phyloP scores from a whole-genome alignment of 2,888 invertebrate genomes.

The Pyralis farinalis region DNA sequence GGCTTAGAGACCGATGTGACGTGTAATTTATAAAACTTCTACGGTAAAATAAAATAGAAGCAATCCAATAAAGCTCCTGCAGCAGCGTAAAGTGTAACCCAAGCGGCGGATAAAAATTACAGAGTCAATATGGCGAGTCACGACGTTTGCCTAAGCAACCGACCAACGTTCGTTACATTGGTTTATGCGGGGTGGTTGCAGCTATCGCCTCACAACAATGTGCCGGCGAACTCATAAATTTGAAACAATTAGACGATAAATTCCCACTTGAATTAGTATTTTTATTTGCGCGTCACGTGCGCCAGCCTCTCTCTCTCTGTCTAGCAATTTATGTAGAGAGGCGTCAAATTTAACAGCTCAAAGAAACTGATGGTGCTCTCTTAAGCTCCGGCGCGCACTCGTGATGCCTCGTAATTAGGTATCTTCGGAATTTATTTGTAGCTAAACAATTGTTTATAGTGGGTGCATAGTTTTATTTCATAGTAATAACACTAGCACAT shows the following conservation, averaged over 20 bases:
- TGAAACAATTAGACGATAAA: conserved; percentile 71
- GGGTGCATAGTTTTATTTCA: conserved; percentile 13
- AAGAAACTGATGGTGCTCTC: conserved; percentile 60
- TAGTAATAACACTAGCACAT: conserved; percentile 1
- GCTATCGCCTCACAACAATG: conserved; percentile 57
- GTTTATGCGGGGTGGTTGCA: conserved; percentile 48
- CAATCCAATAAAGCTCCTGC: conserved; percentile 10
- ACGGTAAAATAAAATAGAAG: conserved; percentile 6
- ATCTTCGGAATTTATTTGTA: conserved; percentile 56
- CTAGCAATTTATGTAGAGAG: conserved; percentile 61
- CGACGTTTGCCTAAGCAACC: conserved; percentile 41
- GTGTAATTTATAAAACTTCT: no score
- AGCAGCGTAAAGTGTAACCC: conserved; percentile 30
- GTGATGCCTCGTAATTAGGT: conserved; percentile 62
- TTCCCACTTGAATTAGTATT: conserved; percentile 65
- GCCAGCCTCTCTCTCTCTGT: conserved; percentile 49
- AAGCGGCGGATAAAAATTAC: conserved; percentile 35
- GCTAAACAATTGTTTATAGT: conserved; percentile 38
- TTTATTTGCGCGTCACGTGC: conserved; percentile 73
- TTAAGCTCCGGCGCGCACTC: conserved; percentile 46
- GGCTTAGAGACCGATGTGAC: no score
- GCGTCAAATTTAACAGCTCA: conserved; percentile 67
- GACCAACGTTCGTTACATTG: conserved; percentile 46
- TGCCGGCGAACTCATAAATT: conserved; percentile 59
- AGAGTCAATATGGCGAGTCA: conserved; percentile 49